These are phyloP conservation scores for Anas bernieri DNA, from an alignment of 2,797 vertebrate species.

Conservation along the genomic window DNA sequence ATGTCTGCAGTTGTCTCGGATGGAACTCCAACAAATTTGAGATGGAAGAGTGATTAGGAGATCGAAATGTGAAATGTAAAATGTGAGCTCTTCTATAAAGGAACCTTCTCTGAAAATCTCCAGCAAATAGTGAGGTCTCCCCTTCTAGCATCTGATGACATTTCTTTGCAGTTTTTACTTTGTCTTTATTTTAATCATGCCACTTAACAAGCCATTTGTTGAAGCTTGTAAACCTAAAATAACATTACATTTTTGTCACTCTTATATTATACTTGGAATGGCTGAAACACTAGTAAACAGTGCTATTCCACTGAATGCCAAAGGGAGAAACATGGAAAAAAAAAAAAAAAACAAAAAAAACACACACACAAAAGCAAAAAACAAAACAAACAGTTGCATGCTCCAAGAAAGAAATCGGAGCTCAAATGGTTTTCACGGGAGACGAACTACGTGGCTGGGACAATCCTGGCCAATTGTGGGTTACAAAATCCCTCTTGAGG, in stretches of 20 bases:
- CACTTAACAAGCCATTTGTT: neutral
- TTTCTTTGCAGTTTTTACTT: neutral
- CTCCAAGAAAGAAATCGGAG: conserved; percentile 32
- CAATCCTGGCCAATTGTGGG: conserved; percentile 10
- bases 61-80: neutral
- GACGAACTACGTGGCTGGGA: neutral
- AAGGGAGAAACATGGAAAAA: neutral
- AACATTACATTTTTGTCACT: neutral
- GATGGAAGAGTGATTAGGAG: neutral
- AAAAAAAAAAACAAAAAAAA: neutral
- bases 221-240: neutral
- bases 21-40: neutral
- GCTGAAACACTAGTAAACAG: neutral
- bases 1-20: neutral
- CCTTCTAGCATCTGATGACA: neutral
- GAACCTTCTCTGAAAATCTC: neutral
- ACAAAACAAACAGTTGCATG: accelerated
- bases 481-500: conserved; percentile 2
- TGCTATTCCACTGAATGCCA: neutral
- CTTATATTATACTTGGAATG: neutral
- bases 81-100: neutral
- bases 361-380: no score
- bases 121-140: neutral
- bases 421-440: conserved; percentile 1
- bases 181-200: neutral